Base-by-base conservation (phyloP, 2,113 vertebrate genomes). In the Mionectes macconnelli region DNA sequence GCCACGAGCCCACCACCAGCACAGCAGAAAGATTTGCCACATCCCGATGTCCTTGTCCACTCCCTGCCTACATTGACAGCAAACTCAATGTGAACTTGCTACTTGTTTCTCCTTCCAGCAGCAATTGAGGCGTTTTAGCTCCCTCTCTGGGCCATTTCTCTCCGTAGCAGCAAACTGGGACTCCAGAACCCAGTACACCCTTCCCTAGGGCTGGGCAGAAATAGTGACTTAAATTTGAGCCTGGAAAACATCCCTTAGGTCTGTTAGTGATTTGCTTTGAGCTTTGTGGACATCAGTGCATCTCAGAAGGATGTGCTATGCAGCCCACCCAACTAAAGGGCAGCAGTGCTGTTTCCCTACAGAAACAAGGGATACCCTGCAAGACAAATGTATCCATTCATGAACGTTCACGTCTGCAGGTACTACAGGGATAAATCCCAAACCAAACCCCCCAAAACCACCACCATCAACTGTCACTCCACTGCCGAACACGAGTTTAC, bases 1-100 rank as follows among this genome's bases (percentile, higher is more conserved):
- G 59, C 70, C 37, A 28, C 0, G 0, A 77, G 59, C 50, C 66
- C 9, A 0, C 56, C 49, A 27, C 50, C 3, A 22, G 63, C 76
- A 68, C 19, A 85, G 49, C 69, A 57, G 37, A 33, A 76, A 56
- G 31, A 66, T 56, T 9, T 56, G 8, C 74, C 75, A 74, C 28
- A 69, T 66, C 21, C 19, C 20, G 8, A 52, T 1, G 22, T 80
- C 73, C 74, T 70, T 50, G 47, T 60, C 37, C 20, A 21, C 70
- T 64, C 17, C 40, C 56, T 59, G 52, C 45, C 56, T 20, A 45
- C 33, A 13, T 70, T 76, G 62, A n/a, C 23, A 80, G 20, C 60
- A 35, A 79, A 63, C 18, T 44, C 68, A 73, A 49, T 3, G 12
- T 5, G 5, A 35, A 27, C 69, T 33, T 52, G 35, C 45, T 25